Percentiles rank a stretch among this genome's conserved stretches.
Conservation (phyloP, 2,888 invertebrate genomes). For the Lasioglossum zephyrum region DNA sequence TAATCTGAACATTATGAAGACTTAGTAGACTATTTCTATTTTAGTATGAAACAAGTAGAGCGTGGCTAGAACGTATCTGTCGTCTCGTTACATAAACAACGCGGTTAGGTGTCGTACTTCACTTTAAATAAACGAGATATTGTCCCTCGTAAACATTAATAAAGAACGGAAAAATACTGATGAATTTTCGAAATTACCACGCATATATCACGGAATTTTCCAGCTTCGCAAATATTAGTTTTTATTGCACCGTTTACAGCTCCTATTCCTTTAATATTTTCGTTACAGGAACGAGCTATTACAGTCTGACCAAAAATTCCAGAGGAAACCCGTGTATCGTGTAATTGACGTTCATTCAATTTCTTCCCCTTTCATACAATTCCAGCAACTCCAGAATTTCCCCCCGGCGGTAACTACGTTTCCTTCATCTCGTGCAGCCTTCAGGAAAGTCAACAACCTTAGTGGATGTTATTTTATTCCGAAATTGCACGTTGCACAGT, state of each 20-base stretch:
- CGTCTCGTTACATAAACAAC: background rate
- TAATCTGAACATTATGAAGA: background rate
- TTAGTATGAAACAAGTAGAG: background rate
- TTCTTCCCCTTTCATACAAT: background rate
- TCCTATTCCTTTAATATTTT: background rate
- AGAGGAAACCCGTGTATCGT: background rate
- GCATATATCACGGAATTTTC: too few relatives aligned
- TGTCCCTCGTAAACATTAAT: background rate
- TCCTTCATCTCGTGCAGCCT: background rate
- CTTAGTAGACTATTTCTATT: background rate
- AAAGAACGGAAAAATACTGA: background rate
- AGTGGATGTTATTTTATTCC: background rate
- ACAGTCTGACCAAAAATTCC: background rate
- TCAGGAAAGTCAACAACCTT: background rate
- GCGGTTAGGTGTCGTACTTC: background rate
- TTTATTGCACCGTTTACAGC: background rate
- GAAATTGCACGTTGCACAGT: background rate
- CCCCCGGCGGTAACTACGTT: background rate
- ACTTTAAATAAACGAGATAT: background rate
- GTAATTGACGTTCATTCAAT: conserved; percentile 12
- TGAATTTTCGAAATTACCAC: background rate
- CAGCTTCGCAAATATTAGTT: background rate
- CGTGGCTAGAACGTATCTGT: background rate
- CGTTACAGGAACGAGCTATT: background rate
- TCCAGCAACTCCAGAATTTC: background rate